Conservation (phyloP, 2,888 invertebrate genomes). For the Cyclophora albipunctata region DNA sequence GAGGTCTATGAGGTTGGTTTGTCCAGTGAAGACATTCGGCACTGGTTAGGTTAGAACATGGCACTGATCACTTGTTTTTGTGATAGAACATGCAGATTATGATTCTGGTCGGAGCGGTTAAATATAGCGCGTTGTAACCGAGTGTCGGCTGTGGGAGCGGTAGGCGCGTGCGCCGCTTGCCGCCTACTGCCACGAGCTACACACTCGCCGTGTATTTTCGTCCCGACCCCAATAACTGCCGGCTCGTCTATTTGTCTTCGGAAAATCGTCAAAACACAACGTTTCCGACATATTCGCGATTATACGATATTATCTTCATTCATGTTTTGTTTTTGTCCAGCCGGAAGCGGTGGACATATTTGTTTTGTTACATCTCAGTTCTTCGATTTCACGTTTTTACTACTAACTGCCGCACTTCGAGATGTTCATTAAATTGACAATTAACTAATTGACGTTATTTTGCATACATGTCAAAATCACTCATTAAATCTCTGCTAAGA, state of each 20-base stretch:
- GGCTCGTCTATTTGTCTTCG: conserved; percentile 69
- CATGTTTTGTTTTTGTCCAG: conserved; percentile 5
- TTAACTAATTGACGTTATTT: too few relatives aligned
- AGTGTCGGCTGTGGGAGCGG: conserved; percentile 62
- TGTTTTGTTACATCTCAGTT: too few relatives aligned
- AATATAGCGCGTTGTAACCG: conserved; percentile 65
- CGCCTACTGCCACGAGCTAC: conserved; percentile 65
- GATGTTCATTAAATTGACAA: too few relatives aligned
- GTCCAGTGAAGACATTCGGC: conserved; percentile 39
- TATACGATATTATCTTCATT: conserved; percentile 39
- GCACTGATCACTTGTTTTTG: conserved; percentile 59
- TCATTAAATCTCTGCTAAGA: too few relatives aligned
- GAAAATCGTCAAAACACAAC: conserved; percentile 65
- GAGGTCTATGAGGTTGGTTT: conserved; percentile 38
- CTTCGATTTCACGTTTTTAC: too few relatives aligned
- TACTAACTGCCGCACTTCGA: too few relatives aligned
- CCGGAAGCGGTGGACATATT: background rate
- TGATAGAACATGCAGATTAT: conserved; percentile 61
- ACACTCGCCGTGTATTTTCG: conserved; percentile 67
- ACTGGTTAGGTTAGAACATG: conserved; percentile 49
- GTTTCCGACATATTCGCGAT: conserved; percentile 56
- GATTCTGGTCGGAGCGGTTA: conserved; percentile 68
- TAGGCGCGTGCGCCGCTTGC: conserved; percentile 67
- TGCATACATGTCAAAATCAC: too few relatives aligned
- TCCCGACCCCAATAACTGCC: conserved; percentile 70